Percentiles rank a stretch among this genome's conserved stretches.
Evolutionary conservation across 2,113 vertebrate genomes (phyloP).

Genomic region (Australoheros scitulus): DNA sequence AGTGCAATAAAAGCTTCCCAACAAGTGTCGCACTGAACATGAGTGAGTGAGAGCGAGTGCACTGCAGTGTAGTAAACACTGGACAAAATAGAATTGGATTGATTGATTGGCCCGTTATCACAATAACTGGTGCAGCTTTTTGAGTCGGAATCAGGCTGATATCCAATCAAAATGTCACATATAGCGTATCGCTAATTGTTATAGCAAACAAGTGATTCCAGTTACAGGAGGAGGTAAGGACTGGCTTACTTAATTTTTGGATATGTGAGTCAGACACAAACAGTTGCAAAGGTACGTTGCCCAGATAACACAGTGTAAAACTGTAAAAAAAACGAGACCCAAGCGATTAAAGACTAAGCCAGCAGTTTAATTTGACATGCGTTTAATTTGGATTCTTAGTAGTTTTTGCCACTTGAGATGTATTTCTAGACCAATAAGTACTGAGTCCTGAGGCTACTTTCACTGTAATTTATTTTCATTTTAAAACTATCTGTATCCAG

Average conservation of each 20-base stretch:
- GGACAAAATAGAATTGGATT: neutral
- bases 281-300: neutral
- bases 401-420: neutral
- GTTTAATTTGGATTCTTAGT: neutral
- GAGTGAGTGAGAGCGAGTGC: neutral
- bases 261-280: neutral
- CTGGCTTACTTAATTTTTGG: neutral
- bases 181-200: neutral
- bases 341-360: neutral
- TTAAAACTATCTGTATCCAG: neutral
- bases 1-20: constrained; percentile 5
- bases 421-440: neutral
- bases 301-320: neutral
- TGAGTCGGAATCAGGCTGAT: neutral
- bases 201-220: neutral
- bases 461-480: neutral
- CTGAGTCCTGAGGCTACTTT: neutral
- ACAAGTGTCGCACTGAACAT: neutral
- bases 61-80: neutral
- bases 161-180: neutral
- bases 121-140: neutral
- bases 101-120: neutral
- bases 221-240: neutral
- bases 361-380: neutral
- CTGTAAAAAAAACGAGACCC: neutral